phyloP scores from a whole-genome alignment of 1,140 invertebrate genomes.

The Bathynomus jamesi region DNA sequence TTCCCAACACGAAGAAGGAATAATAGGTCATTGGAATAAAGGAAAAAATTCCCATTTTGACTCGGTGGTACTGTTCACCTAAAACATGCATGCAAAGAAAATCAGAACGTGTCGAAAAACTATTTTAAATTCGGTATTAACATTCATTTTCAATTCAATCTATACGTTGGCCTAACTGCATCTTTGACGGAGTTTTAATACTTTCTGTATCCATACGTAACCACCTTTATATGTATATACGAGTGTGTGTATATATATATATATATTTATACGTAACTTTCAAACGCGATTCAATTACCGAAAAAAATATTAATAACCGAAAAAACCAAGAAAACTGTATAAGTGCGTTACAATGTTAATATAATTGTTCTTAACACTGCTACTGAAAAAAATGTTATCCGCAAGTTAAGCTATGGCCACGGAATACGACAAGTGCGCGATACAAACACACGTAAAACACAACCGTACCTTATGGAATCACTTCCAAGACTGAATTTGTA shows the following conservation, averaged over 20 bases:
- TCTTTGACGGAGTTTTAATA: too few species aligned
- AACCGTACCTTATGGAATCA: neutral
- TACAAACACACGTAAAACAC: neutral
- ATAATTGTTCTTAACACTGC: neutral
- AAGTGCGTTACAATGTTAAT: neutral
- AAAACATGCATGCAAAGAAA: neutral
- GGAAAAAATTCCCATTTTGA: neutral
- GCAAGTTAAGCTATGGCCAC: neutral
- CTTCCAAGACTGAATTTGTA: neutral
- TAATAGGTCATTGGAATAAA: neutral
- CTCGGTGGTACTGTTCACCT: neutral
- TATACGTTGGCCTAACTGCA: too few species aligned
- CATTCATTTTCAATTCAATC: too few species aligned
- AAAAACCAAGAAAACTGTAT: neutral
- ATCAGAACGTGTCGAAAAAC: neutral
- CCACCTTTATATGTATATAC: too few species aligned
- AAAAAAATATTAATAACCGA: neutral
- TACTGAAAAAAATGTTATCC: neutral
- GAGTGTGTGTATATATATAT: too few species aligned
- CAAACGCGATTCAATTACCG: too few species aligned
- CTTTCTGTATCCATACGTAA: too few species aligned
- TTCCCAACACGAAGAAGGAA: neutral
- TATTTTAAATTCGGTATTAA: too few species aligned
- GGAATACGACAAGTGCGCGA: neutral
- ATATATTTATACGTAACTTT: too few species aligned